Conservation (phyloP, 53 echinoderm and acorn worm genomes). For the Echinometra lucunter region DNA sequence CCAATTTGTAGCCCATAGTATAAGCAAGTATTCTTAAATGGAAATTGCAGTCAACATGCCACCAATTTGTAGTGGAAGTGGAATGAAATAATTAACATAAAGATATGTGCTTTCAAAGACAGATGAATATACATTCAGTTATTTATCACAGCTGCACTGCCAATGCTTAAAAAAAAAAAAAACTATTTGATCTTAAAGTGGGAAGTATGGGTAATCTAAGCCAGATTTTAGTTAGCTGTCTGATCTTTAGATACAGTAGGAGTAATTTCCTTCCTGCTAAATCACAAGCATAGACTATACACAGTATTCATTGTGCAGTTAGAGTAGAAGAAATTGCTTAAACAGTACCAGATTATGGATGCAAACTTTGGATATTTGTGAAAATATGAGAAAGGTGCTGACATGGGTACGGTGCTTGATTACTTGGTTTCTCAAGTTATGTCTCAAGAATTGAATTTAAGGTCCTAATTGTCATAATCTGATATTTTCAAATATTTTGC, state of each 20-base stretch:
- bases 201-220: not conserved
- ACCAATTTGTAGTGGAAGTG: not conserved
- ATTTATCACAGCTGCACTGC: not conserved
- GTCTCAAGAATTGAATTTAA: not conserved
- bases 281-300: not conserved
- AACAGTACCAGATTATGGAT: not conserved
- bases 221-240: not conserved
- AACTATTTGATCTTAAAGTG: not conserved
- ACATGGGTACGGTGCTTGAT: not conserved
- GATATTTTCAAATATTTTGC: no score
- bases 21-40: not conserved
- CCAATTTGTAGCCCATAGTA: not conserved
- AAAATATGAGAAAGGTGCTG: not conserved
- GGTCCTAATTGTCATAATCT: no score
- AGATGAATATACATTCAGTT: not conserved
- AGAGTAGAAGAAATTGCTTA: not conserved
- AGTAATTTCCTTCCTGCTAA: not conserved
- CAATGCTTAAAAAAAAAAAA: not conserved
- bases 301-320: not conserved
- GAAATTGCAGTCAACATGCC: not conserved
- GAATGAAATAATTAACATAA: not conserved
- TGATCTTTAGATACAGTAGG: not conserved
- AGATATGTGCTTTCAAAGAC: not conserved
- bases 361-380: not conserved
- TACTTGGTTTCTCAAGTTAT: not conserved